Evolutionary conservation across 2,797 vertebrate species (phyloP).

Genomic region (Onychomys leucogaster): DNA sequence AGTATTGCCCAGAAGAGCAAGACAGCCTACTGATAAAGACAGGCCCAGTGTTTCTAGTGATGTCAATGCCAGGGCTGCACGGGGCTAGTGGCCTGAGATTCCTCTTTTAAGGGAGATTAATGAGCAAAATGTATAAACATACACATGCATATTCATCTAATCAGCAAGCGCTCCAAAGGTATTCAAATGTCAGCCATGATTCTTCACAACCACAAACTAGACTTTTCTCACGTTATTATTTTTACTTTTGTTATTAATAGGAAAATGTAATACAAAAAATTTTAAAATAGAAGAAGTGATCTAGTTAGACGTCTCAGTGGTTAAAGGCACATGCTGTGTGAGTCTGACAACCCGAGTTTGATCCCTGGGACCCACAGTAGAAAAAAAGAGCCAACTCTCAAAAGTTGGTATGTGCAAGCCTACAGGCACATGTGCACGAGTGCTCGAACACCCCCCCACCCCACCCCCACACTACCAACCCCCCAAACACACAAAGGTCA

Average conservation of each 20-base stretch:
- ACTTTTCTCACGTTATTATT: background rate
- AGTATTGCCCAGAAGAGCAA: background rate
- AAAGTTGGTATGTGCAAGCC: too few species aligned
- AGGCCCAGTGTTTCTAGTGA: too few species aligned
- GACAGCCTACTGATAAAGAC: background rate
- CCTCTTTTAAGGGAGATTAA: background rate
- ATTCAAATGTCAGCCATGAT: background rate
- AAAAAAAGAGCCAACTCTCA: background rate
- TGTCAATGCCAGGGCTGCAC: too few species aligned
- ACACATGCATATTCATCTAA: rapidly evolving
- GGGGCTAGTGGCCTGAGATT: background rate
- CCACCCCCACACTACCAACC: background rate
- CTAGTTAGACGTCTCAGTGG: background rate
- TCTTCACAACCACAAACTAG: background rate
- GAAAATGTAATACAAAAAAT: background rate
- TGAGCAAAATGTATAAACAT: background rate
- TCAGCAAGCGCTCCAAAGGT: background rate
- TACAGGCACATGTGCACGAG: too few species aligned
- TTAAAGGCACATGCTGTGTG: background rate
- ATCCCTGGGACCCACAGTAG: too few species aligned
- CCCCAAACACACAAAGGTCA: background rate
- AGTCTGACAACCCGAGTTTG: background rate
- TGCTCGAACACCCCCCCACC: too few species aligned
- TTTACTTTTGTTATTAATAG: background rate
- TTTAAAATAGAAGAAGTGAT: background rate